Conservation (phyloP, 2,797 vertebrate species). For the Nothura maculosa region DNA sequence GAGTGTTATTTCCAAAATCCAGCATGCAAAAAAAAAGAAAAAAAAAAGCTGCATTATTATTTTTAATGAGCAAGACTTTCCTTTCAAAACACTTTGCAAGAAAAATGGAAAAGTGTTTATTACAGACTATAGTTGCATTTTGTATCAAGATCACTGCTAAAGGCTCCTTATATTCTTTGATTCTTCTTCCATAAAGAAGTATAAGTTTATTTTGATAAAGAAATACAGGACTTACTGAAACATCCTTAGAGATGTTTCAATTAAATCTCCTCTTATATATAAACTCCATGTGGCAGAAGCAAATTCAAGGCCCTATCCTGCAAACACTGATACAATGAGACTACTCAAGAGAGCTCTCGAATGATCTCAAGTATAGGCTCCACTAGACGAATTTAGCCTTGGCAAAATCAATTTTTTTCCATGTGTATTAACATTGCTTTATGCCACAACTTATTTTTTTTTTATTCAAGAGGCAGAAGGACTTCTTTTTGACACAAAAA, state of each 20-base stretch:
- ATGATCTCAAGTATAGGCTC: conserved; percentile 49
- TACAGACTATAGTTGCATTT: neutral
- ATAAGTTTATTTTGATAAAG: conserved; percentile 38
- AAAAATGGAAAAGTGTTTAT: neutral
- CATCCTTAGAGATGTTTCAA: conserved; percentile 36
- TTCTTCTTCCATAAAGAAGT: conserved; percentile 4
- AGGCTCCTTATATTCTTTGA: neutral
- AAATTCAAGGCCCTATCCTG: conserved; percentile 66
- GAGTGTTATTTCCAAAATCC: conserved; percentile 15
- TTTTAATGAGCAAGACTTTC: neutral
- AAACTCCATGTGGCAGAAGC: conserved; percentile 41
- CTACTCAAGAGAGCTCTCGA: conserved; percentile 56
- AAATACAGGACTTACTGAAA: conserved; percentile 6
- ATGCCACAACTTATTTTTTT: neutral
- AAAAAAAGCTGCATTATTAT: neutral
- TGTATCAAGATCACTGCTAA: neutral
- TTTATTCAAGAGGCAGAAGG: neutral
- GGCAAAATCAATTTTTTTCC: conserved; percentile 67
- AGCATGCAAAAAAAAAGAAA: neutral
- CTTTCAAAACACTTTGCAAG: neutral
- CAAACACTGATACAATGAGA: conserved; percentile 51
- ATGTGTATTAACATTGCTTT: conserved; percentile 43
- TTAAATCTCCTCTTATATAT: conserved; percentile 40
- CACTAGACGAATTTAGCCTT: conserved; percentile 57
- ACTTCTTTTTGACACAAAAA: conserved; percentile 42